Base-by-base conservation (phyloP, 2,888 invertebrate species). In the Metacarcinus magister region DNA sequence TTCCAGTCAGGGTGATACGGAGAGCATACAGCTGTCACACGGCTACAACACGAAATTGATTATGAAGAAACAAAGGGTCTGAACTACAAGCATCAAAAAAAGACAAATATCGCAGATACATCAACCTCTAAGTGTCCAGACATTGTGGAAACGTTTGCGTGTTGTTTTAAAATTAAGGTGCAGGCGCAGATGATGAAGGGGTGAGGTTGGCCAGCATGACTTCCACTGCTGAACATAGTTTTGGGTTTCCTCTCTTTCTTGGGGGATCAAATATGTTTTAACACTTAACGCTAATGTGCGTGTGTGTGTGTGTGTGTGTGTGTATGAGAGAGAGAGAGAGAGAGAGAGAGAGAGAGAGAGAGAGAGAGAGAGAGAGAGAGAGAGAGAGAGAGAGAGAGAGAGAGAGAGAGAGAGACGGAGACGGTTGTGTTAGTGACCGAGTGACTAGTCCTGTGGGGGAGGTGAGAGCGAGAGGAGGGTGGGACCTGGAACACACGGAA, bases 361-460 rank as follows among this genome's bases (percentile, higher is more conserved):
- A 48, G 92, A 48, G 92, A 48, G 92, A 48, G 54, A 60, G 93
- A 60, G 93, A 60, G 93, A 60, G 93, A 60, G 93, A 60, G 48
- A 28, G 82, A 28, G 82, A 28, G 82, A 28, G 82, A 48, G 1
- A 48, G 48, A 48, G 48, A 48, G 48, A 48, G 48, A 48, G 48
- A 48, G 48, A 46, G 48, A 3, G 48, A 2, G 48, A 3, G 48
- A 2, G 67, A 1, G 93, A 3, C 67, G 4, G 75, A 32, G 94
- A 43, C 60, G 48, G 94, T 90, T 94, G 94, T 94, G 94, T 94
- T 94, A 94, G 94, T 94, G 94, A 94, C 94, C 94, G 94, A 94
- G 94, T 94, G 94, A 94, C 94, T 94, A 92, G 95, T 44, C 44
- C 43, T 54, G n/a, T 54, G 67, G 95, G 75, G 43, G 43, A 32